Evolutionary conservation across 53 echinoderm and acorn worm species (phyloP), one percentile per base, ranked within the genome.

Genomic region (Antedon mediterranea): DNA sequence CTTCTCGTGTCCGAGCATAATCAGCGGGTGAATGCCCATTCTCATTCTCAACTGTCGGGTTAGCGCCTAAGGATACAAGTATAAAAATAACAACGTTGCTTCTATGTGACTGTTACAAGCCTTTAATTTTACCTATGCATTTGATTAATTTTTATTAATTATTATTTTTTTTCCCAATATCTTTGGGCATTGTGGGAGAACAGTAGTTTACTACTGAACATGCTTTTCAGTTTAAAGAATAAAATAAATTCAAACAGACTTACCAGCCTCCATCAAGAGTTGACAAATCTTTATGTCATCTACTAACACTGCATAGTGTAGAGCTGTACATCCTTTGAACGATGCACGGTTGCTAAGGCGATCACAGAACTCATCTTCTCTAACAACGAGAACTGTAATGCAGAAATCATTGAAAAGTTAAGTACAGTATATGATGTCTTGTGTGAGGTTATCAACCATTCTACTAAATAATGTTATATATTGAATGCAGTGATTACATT

Each of bases 331-430:
- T 3, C 97, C 97, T 77, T 83, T 87, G 81, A 95, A 95, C 32
- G 85, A 85, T 0, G 97, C 89, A 71, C 97, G 73, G 89, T 89
- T 95, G 86, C 89, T 89, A 71, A 91, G 88, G 32, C 83, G 85
- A 74, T 84, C 89, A 78, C 84, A 89, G 82, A 95, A 95, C 57
- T 91, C 85, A 87, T 95, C 97, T 34, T 95, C 97, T 33, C 97
- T 85, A 0, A 87, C 84, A 29, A 92, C 85, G 28, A 95, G 77
- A 18, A 95, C 97, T 95, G 84, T 29, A 14, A 28, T 28, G 20
- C 72, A 28, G 72, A 34, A 32, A 80, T 29, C 28, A 7, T 26
- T 44, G 41, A 75, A 34, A 0, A 0, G 37, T n/a, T n/a, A n/a
- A n/a, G n/a, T n/a, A n/a, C n/a, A n/a, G n/a, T n/a, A n/a, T n/a